phyloP scores from a whole-genome alignment of 2,888 invertebrate genomes.

The Phymatocera aterrima region DNA sequence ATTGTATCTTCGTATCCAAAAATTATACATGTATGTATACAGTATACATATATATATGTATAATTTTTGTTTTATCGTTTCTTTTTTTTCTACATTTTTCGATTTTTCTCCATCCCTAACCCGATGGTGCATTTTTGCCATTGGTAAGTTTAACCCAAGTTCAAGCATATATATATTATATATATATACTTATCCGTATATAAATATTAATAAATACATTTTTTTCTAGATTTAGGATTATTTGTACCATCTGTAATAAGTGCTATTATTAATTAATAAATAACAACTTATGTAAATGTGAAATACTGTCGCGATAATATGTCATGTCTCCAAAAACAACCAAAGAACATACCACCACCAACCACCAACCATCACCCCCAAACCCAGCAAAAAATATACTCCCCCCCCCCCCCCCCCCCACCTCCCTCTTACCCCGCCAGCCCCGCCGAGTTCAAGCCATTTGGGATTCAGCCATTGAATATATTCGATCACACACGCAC shows the following conservation, averaged over 20 bases:
- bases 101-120: neutral
- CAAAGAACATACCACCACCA: no score
- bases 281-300: slow-evolving; percentile 57
- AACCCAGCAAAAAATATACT: slow-evolving; percentile 53
- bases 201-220: slow-evolving; percentile 28
- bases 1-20: no score
- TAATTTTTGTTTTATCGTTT: neutral
- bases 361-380: no score
- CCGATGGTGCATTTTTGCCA: slow-evolving; percentile 18
- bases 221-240: slow-evolving; percentile 69
- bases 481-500: slow-evolving; percentile 64
- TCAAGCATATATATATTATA: neutral
- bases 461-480: slow-evolving; percentile 67
- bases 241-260: slow-evolving; percentile 73
- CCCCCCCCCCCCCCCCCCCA: slow-evolving; percentile 49
- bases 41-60: neutral
- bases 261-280: slow-evolving; percentile 66
- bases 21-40: slow-evolving; percentile 6
- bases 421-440: slow-evolving; percentile 73
- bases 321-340: slow-evolving; percentile 49
- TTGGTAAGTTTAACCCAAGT: slow-evolving; percentile 19
- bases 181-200: neutral
- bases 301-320: slow-evolving; percentile 49
- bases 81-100: neutral
- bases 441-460: slow-evolving; percentile 74